A percentile compares a stretch with the other conserved stretches of the same genome.
These are phyloP conservation scores for Epicampocera succincta DNA, from an alignment of 2,888 invertebrate species.

Conservation along the genomic window DNA sequence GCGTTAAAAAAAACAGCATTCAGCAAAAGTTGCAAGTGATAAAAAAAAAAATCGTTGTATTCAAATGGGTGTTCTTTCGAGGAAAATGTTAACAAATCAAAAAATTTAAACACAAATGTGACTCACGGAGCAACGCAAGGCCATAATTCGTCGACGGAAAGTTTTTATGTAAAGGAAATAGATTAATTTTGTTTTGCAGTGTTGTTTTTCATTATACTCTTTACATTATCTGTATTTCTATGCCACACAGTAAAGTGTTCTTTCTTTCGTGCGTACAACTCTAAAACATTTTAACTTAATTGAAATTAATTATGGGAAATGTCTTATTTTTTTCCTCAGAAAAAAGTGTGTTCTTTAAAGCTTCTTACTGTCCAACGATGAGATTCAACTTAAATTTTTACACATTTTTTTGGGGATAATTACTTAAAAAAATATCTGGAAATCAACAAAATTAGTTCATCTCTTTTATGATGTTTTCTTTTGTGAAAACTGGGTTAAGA, in stretches of 20 bases:
- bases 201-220: slow-evolving; percentile 24
- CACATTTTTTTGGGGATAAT: slow-evolving; percentile 28
- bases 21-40: too few species aligned
- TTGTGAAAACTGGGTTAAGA: slow-evolving; percentile 58
- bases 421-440: slow-evolving; percentile 27
- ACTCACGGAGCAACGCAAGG: too few species aligned
- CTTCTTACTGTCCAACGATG: slow-evolving; percentile 38
- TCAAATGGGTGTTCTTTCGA: too few species aligned
- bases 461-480: slow-evolving; percentile 37
- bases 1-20: too few species aligned
- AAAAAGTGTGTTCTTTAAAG: not conserved
- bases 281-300: slow-evolving; percentile 59
- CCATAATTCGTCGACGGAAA: too few species aligned
- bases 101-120: too few species aligned
- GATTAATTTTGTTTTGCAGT: too few species aligned
- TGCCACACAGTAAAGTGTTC: slow-evolving; percentile 7
- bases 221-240: slow-evolving; percentile 32
- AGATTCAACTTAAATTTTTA: slow-evolving; percentile 13
- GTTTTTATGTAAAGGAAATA: too few species aligned
- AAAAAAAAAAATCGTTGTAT: too few species aligned
- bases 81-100: too few species aligned
- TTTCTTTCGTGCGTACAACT: slow-evolving; percentile 14
- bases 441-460: slow-evolving; percentile 45
- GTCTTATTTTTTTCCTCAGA: slow-evolving; percentile 31
- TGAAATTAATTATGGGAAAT: slow-evolving; percentile 68